A percentile compares a stretch with the other conserved stretches of the same genome.
phyloP scores from a whole-genome alignment of 2,888 invertebrate species.

The Lasioglossum leucozonium region DNA sequence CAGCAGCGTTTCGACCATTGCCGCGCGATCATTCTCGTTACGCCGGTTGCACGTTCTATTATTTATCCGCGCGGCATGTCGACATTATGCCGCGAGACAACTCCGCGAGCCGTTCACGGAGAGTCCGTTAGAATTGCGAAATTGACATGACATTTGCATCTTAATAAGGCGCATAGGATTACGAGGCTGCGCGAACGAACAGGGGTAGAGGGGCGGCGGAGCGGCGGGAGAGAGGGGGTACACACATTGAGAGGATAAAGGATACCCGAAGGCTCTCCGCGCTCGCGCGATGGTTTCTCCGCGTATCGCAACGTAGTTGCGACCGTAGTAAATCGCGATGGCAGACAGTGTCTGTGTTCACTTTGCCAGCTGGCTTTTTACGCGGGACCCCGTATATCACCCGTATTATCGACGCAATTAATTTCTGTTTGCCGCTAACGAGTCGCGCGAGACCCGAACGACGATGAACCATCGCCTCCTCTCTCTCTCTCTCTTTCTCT shows the following conservation, averaged over 20 bases:
- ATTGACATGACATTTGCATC: conserved; percentile 75
- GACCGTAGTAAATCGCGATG: conserved; percentile 37
- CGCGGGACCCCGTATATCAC: conserved; percentile 33
- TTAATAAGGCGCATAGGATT: conserved; percentile 69
- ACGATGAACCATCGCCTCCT: background rate
- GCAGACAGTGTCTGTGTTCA: background rate
- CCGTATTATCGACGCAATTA: conserved; percentile 46
- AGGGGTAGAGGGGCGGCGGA: background rate
- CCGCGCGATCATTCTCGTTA: conserved; percentile 27
- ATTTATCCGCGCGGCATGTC: conserved; percentile 61
- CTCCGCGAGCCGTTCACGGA: conserved; percentile 44
- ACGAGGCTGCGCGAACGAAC: conserved; percentile 19
- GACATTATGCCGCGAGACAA: conserved; percentile 52
- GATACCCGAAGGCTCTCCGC: conserved; percentile 44
- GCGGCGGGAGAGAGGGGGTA: background rate
- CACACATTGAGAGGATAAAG: conserved; percentile 3
- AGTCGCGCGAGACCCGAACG: conserved; percentile 1
- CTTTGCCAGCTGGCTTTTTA: conserved; percentile 23
- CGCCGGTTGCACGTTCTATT: conserved; percentile 51
- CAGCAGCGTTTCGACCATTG: background rate
- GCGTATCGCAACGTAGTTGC: conserved; percentile 30
- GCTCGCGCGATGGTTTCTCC: conserved; percentile 25
- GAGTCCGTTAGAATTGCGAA: conserved; percentile 67
- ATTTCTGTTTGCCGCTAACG: conserved; percentile 25
- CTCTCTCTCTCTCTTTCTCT: too few species aligned